A percentile compares a stretch with the other conserved stretches of the same genome.
Evolutionary conservation across 1,140 invertebrate genomes (phyloP).

Genomic region (Aphis gossypii): DNA sequence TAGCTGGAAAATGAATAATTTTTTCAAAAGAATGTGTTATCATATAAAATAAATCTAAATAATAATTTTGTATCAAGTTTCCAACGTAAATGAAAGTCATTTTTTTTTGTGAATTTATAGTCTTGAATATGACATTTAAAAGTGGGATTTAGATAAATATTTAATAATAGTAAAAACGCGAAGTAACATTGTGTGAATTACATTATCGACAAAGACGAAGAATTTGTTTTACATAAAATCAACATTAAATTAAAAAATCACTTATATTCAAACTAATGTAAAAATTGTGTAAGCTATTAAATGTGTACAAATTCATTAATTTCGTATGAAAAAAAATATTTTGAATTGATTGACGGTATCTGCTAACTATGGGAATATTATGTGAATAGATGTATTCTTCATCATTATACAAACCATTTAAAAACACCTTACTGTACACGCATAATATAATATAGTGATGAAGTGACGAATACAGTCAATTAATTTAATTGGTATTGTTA

Average conservation of each 20-base stretch:
- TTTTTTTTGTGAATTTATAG: neutral
- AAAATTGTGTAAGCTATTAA: neutral
- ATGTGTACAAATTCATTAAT: neutral
- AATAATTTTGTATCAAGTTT: neutral
- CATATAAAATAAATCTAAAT: neutral
- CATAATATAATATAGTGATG: neutral
- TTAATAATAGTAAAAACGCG: neutral
- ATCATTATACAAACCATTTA: neutral
- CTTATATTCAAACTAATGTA: neutral
- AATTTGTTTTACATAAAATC: neutral
- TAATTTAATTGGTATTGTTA: neutral
- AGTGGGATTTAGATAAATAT: neutral
- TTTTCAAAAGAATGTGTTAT: neutral
- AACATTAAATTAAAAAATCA: neutral
- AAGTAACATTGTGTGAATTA: constrained; percentile 5
- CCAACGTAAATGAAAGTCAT: neutral
- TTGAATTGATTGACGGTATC: neutral
- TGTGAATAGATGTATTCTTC: neutral
- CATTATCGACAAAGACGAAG: neutral
- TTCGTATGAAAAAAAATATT: neutral
- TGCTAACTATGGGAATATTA: neutral
- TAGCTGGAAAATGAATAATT: neutral
- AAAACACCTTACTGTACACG: neutral
- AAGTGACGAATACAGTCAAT: neutral
- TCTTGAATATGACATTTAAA: neutral